Conservation (phyloP, 64 coral and sea anemone genomes). For the Montipora efflorescens region DNA sequence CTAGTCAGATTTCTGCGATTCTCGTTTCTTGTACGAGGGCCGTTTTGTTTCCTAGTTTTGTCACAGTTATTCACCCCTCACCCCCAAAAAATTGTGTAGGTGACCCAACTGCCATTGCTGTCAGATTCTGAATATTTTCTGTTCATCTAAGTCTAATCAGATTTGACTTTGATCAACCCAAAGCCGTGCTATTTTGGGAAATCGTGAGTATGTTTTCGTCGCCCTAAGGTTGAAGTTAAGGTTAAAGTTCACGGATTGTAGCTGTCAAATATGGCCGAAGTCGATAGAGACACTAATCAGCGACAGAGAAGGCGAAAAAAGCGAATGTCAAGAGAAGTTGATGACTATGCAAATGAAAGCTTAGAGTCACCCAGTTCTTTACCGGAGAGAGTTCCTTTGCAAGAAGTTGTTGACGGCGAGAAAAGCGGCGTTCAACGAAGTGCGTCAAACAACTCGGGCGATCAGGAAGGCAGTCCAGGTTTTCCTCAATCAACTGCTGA, state of each 20-base stretch:
- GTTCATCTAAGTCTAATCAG: too few relatives aligned
- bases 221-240: not conserved
- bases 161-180: not conserved
- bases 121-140: too few relatives aligned
- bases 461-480: conserved; percentile 75
- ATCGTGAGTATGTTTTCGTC: not conserved
- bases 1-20: too few relatives aligned
- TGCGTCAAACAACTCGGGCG: conserved; percentile 75
- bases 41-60: too few relatives aligned
- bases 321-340: conserved; percentile 81
- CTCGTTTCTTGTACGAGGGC: too few relatives aligned
- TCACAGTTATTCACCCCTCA: too few relatives aligned
- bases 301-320: conserved; percentile 84
- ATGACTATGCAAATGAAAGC: conserved; percentile 76
- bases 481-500: conserved; percentile 52
- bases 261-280: conserved; percentile 45
- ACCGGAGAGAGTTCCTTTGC: conserved; percentile 74
- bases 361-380: conserved; percentile 73
- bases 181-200: not conserved
- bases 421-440: conserved; percentile 60
- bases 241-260: not conserved
- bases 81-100: too few relatives aligned
- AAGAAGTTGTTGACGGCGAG: conserved; percentile 83
- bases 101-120: too few relatives aligned
- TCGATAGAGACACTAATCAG: conserved; percentile 38